Percentiles rank a stretch among this genome's conserved stretches.
phyloP scores from a whole-genome alignment of 2,797 vertebrate genomes.

The Alosa sapidissima region DNA sequence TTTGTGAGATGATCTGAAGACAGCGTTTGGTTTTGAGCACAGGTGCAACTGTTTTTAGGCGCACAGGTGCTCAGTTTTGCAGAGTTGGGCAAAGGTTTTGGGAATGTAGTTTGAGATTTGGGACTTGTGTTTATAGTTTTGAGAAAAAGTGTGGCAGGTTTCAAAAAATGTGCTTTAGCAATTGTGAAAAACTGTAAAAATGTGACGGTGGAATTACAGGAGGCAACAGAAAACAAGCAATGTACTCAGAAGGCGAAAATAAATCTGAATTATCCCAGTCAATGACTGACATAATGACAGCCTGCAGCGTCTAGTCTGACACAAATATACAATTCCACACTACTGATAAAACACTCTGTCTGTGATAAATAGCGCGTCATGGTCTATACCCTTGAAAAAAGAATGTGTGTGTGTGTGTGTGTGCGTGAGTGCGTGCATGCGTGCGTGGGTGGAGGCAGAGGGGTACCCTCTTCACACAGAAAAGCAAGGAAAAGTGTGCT shows the following conservation, averaged over 20 bases:
- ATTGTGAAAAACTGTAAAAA: too few relatives aligned
- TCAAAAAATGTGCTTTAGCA: too few relatives aligned
- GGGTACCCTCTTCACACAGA: background rate
- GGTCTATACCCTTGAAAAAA: background rate
- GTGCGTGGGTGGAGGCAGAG: background rate
- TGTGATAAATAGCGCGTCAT: background rate
- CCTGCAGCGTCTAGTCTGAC: background rate
- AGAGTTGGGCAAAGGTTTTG: too few relatives aligned
- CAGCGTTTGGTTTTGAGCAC: too few relatives aligned
- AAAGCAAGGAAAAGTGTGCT: background rate
- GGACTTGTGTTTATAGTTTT: too few relatives aligned
- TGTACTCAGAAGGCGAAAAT: background rate
- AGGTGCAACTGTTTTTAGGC: too few relatives aligned
- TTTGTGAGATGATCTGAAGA: too few relatives aligned
- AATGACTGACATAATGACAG: constrained; percentile 1
- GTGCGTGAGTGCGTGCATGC: background rate
- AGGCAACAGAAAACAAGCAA: background rate
- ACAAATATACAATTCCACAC: background rate
- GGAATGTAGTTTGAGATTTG: too few relatives aligned
- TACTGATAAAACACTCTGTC: background rate
- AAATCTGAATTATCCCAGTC: background rate
- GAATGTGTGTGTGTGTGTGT: background rate
- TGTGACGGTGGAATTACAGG: background rate
- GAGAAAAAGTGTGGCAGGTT: too few relatives aligned
- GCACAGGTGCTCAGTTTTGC: too few relatives aligned